Percentiles rank a stretch among this genome's conserved stretches.
Evolutionary conservation across 2,113 vertebrate genomes (phyloP).

Genomic region (Platycercus adscitus): DNA sequence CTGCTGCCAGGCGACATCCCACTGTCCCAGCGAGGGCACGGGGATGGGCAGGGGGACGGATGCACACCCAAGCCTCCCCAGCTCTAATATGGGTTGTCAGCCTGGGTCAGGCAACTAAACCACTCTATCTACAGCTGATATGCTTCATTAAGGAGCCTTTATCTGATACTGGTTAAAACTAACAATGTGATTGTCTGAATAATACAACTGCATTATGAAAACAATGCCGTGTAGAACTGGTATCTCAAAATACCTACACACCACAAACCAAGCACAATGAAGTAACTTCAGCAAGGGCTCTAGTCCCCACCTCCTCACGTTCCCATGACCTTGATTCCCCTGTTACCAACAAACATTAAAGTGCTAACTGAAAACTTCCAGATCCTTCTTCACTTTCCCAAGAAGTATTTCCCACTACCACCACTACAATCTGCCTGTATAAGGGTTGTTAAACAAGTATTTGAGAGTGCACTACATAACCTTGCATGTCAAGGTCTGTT

Average conservation of each 20-base stretch:
- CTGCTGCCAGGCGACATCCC: not conserved
- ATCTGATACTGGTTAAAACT: not conserved
- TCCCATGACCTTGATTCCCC: not conserved
- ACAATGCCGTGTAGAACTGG: not conserved
- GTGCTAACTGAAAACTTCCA: not conserved
- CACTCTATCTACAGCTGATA: not conserved
- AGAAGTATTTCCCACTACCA: not conserved
- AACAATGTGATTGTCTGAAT: not conserved
- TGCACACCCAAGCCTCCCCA: not conserved
- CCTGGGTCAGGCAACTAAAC: not conserved
- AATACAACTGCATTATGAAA: not conserved
- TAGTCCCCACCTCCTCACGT: fast-evolving
- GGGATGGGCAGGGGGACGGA: fast-evolving
- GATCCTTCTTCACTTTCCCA: not conserved
- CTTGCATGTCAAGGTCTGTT: not conserved
- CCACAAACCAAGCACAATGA: not conserved
- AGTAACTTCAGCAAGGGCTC: not conserved
- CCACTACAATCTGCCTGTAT: not conserved
- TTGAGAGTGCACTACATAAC: not conserved
- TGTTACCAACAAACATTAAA: not conserved
- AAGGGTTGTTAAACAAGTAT: not conserved
- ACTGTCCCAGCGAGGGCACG: not conserved
- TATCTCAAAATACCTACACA: not conserved
- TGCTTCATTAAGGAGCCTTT: not conserved
- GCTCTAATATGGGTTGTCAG: not conserved